Evolutionary conservation across 2,113 vertebrate genomes (phyloP).

Genomic region (Sarotherodon lohbergeri): DNA sequence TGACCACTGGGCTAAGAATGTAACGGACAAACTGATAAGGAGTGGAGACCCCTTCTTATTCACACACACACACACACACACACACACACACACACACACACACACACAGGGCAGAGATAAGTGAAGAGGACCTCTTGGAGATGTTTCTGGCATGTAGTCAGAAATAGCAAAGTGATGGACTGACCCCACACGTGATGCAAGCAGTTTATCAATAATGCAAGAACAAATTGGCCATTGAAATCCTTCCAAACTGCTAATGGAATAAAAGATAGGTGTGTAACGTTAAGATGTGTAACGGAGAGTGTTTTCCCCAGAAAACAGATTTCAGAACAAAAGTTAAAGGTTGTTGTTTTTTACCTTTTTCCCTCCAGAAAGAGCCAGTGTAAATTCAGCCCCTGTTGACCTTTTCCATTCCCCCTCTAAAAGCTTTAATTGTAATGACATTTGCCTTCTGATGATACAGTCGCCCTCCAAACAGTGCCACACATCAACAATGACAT

Average conservation of each 20-base stretch:
- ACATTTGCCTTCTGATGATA: constrained; percentile 31
- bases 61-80: background rate
- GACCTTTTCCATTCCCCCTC: constrained; percentile 13
- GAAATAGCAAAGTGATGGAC: constrained; percentile 30
- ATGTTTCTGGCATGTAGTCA: constrained; percentile 30
- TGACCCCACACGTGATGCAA: background rate
- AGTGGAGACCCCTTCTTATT: constrained; percentile 9
- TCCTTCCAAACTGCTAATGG: constrained; percentile 8
- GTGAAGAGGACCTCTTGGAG: background rate
- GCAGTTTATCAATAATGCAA: constrained; percentile 40
- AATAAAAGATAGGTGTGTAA: background rate
- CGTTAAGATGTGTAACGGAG: background rate
- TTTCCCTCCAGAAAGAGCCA: background rate
- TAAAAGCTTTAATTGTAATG: constrained; percentile 28
- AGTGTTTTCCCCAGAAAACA: background rate
- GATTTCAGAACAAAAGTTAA: background rate
- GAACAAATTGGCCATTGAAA: background rate
- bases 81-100: background rate
- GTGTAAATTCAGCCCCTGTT: background rate
- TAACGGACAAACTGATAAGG: constrained; percentile 69
- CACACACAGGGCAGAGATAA: constrained; percentile 21
- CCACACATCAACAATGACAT: background rate
- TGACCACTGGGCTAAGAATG: constrained; percentile 51
- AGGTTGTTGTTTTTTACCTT: background rate
- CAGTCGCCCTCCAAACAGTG: background rate